phyloP scores from a whole-genome alignment of 2,888 invertebrate species.

The Cantharis rufa region DNA sequence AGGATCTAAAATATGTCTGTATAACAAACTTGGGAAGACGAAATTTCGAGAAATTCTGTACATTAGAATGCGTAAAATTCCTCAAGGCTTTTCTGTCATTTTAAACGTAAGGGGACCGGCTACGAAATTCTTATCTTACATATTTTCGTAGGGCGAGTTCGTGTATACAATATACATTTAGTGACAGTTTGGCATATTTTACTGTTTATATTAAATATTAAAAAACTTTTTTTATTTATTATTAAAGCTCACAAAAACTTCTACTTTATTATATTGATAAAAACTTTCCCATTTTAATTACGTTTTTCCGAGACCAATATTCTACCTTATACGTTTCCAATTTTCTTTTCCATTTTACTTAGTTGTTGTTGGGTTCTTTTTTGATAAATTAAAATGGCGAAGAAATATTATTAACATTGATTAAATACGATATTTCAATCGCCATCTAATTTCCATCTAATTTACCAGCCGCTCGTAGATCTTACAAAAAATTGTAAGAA shows the following conservation, averaged over 20 bases:
- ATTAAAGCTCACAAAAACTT: not conserved
- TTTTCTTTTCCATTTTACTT: not conserved
- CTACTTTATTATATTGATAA: not conserved
- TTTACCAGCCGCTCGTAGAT: too few species aligned
- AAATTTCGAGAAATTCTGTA: constrained; percentile 13
- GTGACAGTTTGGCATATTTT: not conserved
- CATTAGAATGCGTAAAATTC: constrained; percentile 26
- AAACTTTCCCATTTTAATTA: not conserved
- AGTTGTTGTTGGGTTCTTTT: not conserved
- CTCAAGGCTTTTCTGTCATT: constrained; percentile 19
- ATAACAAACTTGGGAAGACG: constrained; percentile 13
- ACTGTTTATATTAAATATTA: not conserved
- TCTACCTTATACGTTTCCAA: not conserved
- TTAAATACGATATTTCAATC: too few species aligned
- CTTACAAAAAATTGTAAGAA: too few species aligned
- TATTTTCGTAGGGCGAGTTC: constrained; percentile 13
- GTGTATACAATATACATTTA: not conserved
- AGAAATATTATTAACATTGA: not conserved
- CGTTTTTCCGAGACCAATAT: not conserved
- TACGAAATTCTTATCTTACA: constrained; percentile 19
- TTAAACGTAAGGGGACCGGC: constrained; percentile 22
- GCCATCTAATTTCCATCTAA: too few species aligned
- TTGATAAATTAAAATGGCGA: not conserved
- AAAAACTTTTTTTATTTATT: not conserved
- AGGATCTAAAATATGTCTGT: constrained; percentile 10